Conservation (phyloP, 2,797 vertebrate species). For the Enoplosus armatus region DNA sequence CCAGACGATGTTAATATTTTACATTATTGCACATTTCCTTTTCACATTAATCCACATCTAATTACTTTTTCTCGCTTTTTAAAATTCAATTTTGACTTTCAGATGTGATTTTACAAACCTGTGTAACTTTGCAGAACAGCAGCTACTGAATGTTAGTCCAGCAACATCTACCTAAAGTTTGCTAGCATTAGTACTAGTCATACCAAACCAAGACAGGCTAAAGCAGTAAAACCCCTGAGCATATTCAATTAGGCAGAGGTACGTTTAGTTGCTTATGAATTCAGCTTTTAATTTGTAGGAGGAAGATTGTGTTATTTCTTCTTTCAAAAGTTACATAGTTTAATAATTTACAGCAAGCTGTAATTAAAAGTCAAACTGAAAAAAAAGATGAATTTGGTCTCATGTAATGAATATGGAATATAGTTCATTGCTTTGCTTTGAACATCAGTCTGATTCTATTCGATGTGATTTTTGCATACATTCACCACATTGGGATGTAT, state of each 20-base stretch:
- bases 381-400: neutral
- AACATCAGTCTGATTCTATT: neutral
- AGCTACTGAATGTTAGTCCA: neutral
- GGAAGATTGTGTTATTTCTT: neutral
- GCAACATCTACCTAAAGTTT: too few species aligned
- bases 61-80: neutral
- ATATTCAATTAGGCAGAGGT: neutral
- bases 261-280: neutral
- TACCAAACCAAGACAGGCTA: neutral
- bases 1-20: neutral
- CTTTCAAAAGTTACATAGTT: neutral
- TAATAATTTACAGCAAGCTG: neutral
- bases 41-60: neutral
- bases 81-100: neutral
- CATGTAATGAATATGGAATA: neutral
- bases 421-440: neutral
- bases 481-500: neutral
- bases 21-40: neutral
- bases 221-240: neutral
- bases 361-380: slow-evolving; percentile 13
- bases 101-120: neutral
- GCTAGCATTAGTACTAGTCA: neutral
- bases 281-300: neutral
- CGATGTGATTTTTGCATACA: neutral
- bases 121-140: too few species aligned